Evolutionary conservation across 2,113 vertebrate genomes (phyloP).

Genomic region (Drymodes brunneopygia): DNA sequence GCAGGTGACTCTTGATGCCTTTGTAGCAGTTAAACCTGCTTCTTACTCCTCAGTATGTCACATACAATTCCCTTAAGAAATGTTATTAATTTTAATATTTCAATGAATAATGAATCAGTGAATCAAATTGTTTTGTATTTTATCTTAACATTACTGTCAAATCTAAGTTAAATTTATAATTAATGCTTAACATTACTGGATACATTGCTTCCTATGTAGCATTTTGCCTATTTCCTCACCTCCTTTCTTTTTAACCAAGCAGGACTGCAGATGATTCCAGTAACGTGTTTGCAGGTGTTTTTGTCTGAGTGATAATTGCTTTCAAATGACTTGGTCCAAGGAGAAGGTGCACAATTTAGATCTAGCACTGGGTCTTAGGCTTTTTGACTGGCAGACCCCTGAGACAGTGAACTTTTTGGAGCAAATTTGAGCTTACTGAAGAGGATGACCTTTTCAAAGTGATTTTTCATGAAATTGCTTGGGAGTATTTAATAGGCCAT

Average conservation of each 20-base stretch:
- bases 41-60: not conserved
- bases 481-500: not conserved
- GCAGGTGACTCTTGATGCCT: not conserved
- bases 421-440: not conserved
- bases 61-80: not conserved
- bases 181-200: not conserved
- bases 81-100: not conserved
- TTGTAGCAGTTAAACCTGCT: not conserved
- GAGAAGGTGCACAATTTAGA: not conserved
- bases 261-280: not conserved
- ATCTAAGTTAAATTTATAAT: not conserved
- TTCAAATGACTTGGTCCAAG: not conserved
- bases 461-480: not conserved
- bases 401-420: not conserved
- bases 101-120: not conserved
- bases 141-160: not conserved
- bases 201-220: not conserved
- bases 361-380: not conserved
- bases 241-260: not conserved
- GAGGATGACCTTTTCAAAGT: not conserved
- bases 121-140: not conserved
- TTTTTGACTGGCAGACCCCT: not conserved
- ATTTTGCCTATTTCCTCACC: not conserved
- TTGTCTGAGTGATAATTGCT: not conserved
- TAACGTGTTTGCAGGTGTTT: not conserved